Conservation (phyloP, 2,113 vertebrate genomes). For the Chascanopsetta lugubris region DNA sequence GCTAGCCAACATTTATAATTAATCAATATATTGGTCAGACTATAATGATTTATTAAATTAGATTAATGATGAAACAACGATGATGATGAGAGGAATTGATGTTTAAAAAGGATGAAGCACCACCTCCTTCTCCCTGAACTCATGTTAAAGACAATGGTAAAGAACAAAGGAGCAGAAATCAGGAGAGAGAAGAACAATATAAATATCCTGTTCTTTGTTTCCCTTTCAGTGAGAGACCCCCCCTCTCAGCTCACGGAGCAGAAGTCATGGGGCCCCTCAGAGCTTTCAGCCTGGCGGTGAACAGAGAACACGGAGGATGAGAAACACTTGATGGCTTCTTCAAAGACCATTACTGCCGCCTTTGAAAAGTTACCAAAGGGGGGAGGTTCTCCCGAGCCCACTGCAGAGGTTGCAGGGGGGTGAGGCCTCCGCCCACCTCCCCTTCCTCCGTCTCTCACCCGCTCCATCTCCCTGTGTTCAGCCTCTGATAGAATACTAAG, state of each 20-base stretch:
- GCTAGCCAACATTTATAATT: too few relatives aligned
- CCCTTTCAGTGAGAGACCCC: slow-evolving; percentile 24
- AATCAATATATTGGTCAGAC: too few relatives aligned
- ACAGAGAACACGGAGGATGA: slow-evolving; percentile 35
- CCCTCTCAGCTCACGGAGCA: slow-evolving; percentile 41
- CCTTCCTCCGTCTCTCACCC: neutral
- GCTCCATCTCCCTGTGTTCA: slow-evolving; percentile 7
- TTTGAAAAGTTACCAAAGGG: slow-evolving; percentile 75
- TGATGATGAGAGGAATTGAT: too few relatives aligned
- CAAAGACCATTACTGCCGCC: slow-evolving; percentile 70
- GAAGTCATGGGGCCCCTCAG: slow-evolving; percentile 51
- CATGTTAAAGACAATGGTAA: too few relatives aligned
- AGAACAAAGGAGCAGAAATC: slow-evolving; percentile 16
- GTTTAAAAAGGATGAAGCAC: too few relatives aligned
- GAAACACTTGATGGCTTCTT: slow-evolving; percentile 70
- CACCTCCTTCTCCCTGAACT: neutral
- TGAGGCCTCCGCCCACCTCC: slow-evolving; percentile 25
- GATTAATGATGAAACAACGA: too few relatives aligned
- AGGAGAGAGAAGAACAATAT: slow-evolving; percentile 5
- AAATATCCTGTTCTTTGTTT: slow-evolving; percentile 23
- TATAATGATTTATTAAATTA: too few relatives aligned
- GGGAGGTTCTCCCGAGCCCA: slow-evolving; percentile 58
- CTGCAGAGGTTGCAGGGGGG: slow-evolving; percentile 35
- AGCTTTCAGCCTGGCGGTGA: slow-evolving; percentile 48
- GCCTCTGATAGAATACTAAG: slow-evolving; percentile 62